These are phyloP conservation scores for Diaperis boleti DNA, from an alignment of 2,888 invertebrate species.

Conservation along the genomic window DNA sequence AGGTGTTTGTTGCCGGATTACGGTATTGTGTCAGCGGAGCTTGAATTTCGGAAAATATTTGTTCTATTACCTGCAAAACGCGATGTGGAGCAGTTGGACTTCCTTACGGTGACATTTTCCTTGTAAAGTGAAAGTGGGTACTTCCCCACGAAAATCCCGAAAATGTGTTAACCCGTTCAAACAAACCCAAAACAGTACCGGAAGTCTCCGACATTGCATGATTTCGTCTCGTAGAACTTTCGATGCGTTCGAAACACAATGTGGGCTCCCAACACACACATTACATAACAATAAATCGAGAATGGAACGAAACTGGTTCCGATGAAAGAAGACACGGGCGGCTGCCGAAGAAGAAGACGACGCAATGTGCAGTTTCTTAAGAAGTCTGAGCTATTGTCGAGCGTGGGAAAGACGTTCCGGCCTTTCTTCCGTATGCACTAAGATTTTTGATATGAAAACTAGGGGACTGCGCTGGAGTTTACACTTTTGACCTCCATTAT, in stretches of 20 bases:
- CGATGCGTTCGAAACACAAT: conserved; percentile 1
- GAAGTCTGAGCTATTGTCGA: conserved; percentile 45
- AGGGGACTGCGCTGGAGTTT: conserved; percentile 10
- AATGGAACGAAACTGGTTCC: conserved; percentile 45
- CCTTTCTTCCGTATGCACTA: conserved; percentile 30
- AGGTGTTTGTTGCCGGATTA: too few species aligned
- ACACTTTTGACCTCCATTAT: conserved; percentile 36
- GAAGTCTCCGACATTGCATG: too few species aligned
- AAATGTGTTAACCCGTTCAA: too few species aligned
- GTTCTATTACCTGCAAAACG: too few species aligned
- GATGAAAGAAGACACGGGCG: conserved; percentile 43
- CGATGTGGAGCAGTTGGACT: too few species aligned
- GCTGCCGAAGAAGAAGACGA: conserved; percentile 41
- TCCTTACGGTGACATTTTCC: too few species aligned
- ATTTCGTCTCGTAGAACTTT: conserved; percentile 2
- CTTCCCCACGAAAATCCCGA: too few species aligned
- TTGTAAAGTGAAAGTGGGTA: too few species aligned
- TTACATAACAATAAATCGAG: conserved; percentile 45
- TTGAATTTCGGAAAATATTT: too few species aligned
- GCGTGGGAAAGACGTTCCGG: conserved; percentile 46
- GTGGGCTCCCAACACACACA: conserved; percentile 21
- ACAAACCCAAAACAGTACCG: too few species aligned
- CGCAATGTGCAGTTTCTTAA: conserved; percentile 50
- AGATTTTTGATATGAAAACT: conserved; percentile 10
- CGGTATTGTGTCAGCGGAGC: too few species aligned